Percentiles rank a stretch among this genome's conserved stretches.
Conservation (phyloP, 1,140 invertebrate species). For the Liolophura sinensis region DNA sequence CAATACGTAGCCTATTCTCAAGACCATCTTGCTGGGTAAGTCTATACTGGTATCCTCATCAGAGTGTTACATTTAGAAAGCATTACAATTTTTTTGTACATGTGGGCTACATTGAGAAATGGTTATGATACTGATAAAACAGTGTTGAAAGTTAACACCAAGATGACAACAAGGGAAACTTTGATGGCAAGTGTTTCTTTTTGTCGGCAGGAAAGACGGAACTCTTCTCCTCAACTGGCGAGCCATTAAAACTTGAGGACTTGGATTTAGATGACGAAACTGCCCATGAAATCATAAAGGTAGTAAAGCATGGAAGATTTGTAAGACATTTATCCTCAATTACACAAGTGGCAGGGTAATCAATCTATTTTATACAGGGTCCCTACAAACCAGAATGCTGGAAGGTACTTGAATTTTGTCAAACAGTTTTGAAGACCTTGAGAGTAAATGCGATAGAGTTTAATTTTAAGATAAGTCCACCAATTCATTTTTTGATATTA, state of each 20-base stretch:
- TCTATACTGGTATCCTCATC: no score
- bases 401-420: neutral
- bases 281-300: conserved; percentile 21
- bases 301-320: neutral
- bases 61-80: no score
- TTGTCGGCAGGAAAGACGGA: neutral
- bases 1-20: no score
- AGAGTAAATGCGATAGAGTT: neutral
- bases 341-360: neutral
- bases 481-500: no score
- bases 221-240: neutral
- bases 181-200: no score
- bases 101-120: no score
- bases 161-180: no score
- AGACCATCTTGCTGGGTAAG: no score
- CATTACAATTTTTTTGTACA: no score
- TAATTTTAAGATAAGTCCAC: no score
- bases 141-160: no score
- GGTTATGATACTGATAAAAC: no score
- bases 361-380: neutral
- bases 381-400: neutral
- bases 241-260: neutral
- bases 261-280: conserved; percentile 12
- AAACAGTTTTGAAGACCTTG: neutral
- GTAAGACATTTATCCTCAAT: neutral